Percentiles rank a stretch among this genome's conserved stretches.
Evolutionary conservation across 1,140 invertebrate genomes (phyloP).

Genomic region (Aplysia californica): DNA sequence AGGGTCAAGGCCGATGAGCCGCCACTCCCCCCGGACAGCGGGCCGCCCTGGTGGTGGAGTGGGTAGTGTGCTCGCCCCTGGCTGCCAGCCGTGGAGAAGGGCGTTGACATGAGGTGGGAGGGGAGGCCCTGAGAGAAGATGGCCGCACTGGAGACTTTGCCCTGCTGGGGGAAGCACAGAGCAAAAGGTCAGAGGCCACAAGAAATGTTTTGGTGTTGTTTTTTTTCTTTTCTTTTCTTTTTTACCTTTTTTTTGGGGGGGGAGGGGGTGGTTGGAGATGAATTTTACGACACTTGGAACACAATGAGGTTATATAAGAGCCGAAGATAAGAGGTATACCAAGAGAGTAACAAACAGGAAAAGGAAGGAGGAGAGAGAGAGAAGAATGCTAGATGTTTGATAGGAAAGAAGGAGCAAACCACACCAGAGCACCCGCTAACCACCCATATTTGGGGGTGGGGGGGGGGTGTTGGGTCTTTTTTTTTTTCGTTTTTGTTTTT

Average conservation of each 20-base stretch:
- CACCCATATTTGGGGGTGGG: no score
- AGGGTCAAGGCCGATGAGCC: not conserved
- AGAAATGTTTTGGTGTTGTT: not conserved
- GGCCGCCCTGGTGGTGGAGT: not conserved
- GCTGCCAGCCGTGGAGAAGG: slow-evolving; percentile 37
- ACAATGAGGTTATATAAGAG: not conserved
- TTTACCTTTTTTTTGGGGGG: no score
- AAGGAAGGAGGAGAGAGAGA: no score
- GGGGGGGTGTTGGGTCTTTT: no score
- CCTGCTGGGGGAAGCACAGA: not conserved
- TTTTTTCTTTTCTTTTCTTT: no score
- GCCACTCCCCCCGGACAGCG: not conserved
- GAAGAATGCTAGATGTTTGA: no score
- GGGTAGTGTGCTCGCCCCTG: not conserved
- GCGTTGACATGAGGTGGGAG: slow-evolving; percentile 46
- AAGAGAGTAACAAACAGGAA: not conserved
- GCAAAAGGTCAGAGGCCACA: not conserved
- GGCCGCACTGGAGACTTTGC: slow-evolving; percentile 18
- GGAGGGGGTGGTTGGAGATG: no score
- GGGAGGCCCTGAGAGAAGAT: slow-evolving; percentile 44
- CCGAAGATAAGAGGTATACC: not conserved
- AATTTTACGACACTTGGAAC: no score
- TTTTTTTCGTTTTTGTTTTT: no score
- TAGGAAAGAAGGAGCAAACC: no score
- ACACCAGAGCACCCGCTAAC: no score